Evolutionary conservation across 2,888 invertebrate genomes (phyloP).

Genomic region (Cheilosia vulpina): DNA sequence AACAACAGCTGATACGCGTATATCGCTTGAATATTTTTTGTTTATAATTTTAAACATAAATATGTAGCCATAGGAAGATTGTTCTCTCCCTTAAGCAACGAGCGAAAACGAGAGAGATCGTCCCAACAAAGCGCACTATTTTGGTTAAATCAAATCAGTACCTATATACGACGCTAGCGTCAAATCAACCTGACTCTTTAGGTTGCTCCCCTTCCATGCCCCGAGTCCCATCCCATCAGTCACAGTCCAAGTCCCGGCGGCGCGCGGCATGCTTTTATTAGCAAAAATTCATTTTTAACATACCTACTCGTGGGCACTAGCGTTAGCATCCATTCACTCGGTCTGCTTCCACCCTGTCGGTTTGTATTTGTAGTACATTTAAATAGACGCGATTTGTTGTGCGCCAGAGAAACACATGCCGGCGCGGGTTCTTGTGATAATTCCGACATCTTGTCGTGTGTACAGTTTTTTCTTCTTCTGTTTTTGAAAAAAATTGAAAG

Average conservation of each 20-base stretch:
- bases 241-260: neutral
- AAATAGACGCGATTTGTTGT: conserved; percentile 58
- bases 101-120: no score
- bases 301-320: no score
- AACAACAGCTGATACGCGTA: no score
- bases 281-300: conserved; percentile 44
- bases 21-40: no score
- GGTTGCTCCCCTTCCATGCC: neutral
- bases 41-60: no score
- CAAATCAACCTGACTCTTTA: no score
- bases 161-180: no score
- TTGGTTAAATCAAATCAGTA: no score
- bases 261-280: conserved; percentile 2
- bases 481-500: neutral
- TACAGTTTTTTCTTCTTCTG: neutral
- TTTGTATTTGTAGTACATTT: conserved; percentile 43
- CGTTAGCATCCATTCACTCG: conserved; percentile 35
- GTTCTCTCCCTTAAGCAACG: no score
- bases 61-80: no score
- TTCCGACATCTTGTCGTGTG: neutral
- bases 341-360: neutral
- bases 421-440: conserved; percentile 11
- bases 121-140: no score
- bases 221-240: neutral
- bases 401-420: conserved; percentile 19